A percentile compares a stretch with the other conserved stretches of the same genome.
These are phyloP conservation scores for Antheraea pernyi DNA, from an alignment of 1,140 invertebrate species.

Conservation along the genomic window DNA sequence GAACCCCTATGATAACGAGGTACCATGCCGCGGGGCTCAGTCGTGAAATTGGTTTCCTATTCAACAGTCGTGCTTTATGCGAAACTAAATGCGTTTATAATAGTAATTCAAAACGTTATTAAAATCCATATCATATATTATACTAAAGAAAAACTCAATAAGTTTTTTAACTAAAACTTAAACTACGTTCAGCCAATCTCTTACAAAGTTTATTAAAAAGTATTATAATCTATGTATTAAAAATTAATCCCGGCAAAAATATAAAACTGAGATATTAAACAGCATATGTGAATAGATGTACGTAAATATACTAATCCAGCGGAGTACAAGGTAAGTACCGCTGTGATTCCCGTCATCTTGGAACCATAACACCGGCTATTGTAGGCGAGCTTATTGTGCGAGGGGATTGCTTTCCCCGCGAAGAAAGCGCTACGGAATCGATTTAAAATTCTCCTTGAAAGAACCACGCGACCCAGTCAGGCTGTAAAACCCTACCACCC, in stretches of 20 bases:
- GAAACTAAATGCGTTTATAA: too few relatives aligned
- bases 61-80: too few relatives aligned
- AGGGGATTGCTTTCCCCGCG: constrained; percentile 67
- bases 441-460: constrained; percentile 68
- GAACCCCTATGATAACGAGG: too few relatives aligned
- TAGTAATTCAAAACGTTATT: too few relatives aligned
- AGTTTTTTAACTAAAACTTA: too few relatives aligned
- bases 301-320: constrained; percentile 35
- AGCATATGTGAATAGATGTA: constrained; percentile 19
- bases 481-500: too few relatives aligned
- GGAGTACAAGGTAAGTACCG: constrained; percentile 50
- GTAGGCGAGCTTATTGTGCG: constrained; percentile 61
- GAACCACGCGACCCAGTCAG: too few relatives aligned
- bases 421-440: constrained; percentile 67
- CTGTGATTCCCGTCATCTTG: constrained; percentile 53
- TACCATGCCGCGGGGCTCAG: too few relatives aligned
- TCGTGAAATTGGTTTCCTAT: too few relatives aligned
- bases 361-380: constrained; percentile 57
- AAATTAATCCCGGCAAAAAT: background rate
- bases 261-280: constrained; percentile 30
- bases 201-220: background rate
- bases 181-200: too few relatives aligned
- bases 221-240: background rate
- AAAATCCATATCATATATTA: too few relatives aligned
- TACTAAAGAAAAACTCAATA: too few relatives aligned